phyloP scores from a whole-genome alignment of 1,140 invertebrate species.

The Nomia melanderi region DNA sequence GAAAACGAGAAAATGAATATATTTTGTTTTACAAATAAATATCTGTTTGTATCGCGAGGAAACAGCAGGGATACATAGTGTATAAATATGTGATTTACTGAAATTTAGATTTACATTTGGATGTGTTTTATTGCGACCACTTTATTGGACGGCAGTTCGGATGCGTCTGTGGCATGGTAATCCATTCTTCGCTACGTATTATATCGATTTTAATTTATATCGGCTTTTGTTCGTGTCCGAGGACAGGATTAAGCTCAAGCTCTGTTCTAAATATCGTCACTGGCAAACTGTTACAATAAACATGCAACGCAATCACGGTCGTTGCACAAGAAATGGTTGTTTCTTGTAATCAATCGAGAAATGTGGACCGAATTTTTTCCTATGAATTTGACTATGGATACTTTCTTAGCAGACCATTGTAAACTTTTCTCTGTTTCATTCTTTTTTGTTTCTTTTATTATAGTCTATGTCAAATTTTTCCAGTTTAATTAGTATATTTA shows the following conservation, averaged over 20 bases:
- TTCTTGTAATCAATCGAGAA: too few species aligned
- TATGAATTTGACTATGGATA: too few species aligned
- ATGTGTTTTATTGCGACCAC: not conserved
- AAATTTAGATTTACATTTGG: not conserved
- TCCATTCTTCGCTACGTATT: not conserved
- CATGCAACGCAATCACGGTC: not conserved
- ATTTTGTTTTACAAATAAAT: too few species aligned
- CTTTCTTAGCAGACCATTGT: too few species aligned
- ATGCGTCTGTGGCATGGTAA: not conserved
- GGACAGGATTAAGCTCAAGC: constrained; percentile 3
- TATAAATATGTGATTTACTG: not conserved
- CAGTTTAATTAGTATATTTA: too few species aligned
- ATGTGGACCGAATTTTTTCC: too few species aligned
- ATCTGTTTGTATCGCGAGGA: too few species aligned
- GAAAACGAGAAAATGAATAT: too few species aligned
- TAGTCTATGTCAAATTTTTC: too few species aligned
- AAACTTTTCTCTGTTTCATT: too few species aligned
- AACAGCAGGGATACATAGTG: too few species aligned
- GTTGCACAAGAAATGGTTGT: not conserved
- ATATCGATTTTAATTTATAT: constrained; percentile 13
- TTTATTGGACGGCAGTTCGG: not conserved
- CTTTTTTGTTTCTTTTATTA: too few species aligned
- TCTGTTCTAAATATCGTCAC: not conserved
- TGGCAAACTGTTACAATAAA: not conserved
- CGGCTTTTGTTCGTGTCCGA: not conserved